A percentile compares a stretch with the other conserved stretches of the same genome.
These are phyloP conservation scores for Drosophila punjabiensis DNA, from an alignment of 1,140 invertebrate genomes.

Conservation along the genomic window DNA sequence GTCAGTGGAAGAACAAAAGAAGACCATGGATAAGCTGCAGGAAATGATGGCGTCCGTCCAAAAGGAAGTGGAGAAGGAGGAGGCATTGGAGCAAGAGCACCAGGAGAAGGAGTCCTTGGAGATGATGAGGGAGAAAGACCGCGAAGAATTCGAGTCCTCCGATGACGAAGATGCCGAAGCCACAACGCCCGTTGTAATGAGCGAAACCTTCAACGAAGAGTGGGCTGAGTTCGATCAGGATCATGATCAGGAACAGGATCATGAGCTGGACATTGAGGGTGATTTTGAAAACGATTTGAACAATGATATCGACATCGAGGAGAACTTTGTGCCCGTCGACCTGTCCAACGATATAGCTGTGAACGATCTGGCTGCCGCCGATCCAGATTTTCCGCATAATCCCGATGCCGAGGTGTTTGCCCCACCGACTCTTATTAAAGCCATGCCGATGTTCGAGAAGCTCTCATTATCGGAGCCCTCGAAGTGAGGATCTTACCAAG, in stretches of 20 bases:
- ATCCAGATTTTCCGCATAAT: constrained; percentile 70
- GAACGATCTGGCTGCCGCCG: constrained; percentile 71
- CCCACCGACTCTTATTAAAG: constrained; percentile 12
- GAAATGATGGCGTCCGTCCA: constrained; percentile 49
- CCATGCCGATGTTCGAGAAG: constrained; percentile 77
- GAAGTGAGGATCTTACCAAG: not conserved
- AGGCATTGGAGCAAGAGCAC: constrained; percentile 23
- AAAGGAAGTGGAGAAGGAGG: constrained; percentile 32
- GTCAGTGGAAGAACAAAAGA: constrained; percentile 1
- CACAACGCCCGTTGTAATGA: constrained; percentile 60
- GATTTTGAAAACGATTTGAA: constrained; percentile 68
- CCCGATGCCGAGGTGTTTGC: constrained; percentile 83
- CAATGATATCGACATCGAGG: constrained; percentile 77
- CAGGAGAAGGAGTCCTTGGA: constrained; percentile 16
- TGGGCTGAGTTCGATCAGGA: constrained; percentile 63
- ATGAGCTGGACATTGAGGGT: constrained; percentile 64
- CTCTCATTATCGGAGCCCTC: constrained; percentile 42
- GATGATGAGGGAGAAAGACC: constrained; percentile 34
- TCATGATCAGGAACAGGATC: constrained; percentile 24
- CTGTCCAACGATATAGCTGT: constrained; percentile 85
- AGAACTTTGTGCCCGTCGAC: constrained; percentile 69
- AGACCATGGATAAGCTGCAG: constrained; percentile 32
- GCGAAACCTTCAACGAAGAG: constrained; percentile 72
- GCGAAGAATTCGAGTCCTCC: constrained; percentile 71
- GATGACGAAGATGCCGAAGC: constrained; percentile 63